Evolutionary conservation across 2,888 invertebrate genomes (phyloP).

Genomic region (Limnephilus auricula): DNA sequence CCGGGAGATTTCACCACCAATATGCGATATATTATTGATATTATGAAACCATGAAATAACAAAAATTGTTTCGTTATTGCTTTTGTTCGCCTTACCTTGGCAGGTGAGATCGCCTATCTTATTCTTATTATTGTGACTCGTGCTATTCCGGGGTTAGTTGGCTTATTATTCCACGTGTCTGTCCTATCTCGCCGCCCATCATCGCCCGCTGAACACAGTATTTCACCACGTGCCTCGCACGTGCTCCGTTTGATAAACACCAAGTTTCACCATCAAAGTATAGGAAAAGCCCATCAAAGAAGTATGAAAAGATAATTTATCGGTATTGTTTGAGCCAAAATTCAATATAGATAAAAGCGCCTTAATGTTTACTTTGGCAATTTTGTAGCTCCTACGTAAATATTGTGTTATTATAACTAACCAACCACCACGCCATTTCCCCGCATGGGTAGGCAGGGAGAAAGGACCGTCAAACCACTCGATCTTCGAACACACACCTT

Average conservation of each 20-base stretch:
- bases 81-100: not conserved
- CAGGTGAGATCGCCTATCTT: not conserved
- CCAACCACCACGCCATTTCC: too few relatives aligned
- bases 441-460: too few relatives aligned
- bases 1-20: too few relatives aligned
- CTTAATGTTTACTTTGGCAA: not conserved
- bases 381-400: not conserved
- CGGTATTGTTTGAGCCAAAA: not conserved
- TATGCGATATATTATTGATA: not conserved
- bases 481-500: too few relatives aligned
- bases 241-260: not conserved
- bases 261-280: not conserved
- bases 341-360: not conserved
- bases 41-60: not conserved
- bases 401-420: too few relatives aligned
- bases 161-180: not conserved
- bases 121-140: not conserved
- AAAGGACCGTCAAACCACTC: too few relatives aligned
- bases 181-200: not conserved
- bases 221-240: not conserved
- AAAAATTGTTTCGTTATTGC: not conserved
- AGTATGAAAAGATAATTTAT: not conserved
- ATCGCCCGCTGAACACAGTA: not conserved
- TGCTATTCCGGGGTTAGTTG: not conserved
- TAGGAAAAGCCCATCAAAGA: not conserved